Conservation (phyloP, 2,113 vertebrate genomes). For the Chloroceryle aenea region DNA sequence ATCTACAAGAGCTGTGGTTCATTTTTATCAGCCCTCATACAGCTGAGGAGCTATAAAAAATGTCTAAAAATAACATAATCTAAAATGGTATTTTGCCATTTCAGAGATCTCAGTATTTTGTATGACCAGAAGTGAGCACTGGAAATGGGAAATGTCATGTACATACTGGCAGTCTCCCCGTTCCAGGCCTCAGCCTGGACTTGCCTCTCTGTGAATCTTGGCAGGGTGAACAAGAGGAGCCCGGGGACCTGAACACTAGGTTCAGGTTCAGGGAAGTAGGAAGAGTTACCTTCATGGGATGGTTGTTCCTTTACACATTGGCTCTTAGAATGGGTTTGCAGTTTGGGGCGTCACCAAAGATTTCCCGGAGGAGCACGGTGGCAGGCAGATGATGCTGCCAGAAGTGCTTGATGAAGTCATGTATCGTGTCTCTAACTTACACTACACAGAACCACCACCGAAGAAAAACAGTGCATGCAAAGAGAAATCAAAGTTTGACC, state of each 20-base stretch:
- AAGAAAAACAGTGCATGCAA: neutral
- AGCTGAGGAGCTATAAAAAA: constrained; percentile 16
- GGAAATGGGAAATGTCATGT: neutral
- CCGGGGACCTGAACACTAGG: neutral
- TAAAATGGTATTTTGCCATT: neutral
- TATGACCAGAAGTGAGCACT: neutral
- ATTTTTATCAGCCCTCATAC: neutral
- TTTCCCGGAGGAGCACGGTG: neutral
- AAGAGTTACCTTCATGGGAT: neutral
- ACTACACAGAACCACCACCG: neutral
- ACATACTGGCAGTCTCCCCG: neutral
- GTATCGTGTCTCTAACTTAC: neutral
- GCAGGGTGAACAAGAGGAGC: neutral
- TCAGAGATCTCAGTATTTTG: neutral
- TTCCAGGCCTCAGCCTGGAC: neutral
- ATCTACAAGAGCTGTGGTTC: neutral
- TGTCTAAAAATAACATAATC: neutral
- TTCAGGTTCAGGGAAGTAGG: neutral
- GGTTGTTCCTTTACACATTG: neutral
- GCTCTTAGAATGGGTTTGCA: neutral
- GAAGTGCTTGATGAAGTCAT: neutral
- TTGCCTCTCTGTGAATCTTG: neutral
- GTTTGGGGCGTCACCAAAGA: accelerated
- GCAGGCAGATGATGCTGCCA: neutral
- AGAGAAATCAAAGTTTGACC: neutral